Conservation (phyloP, 2,888 invertebrate genomes). For the Drosophila pseudotakahashii region DNA sequence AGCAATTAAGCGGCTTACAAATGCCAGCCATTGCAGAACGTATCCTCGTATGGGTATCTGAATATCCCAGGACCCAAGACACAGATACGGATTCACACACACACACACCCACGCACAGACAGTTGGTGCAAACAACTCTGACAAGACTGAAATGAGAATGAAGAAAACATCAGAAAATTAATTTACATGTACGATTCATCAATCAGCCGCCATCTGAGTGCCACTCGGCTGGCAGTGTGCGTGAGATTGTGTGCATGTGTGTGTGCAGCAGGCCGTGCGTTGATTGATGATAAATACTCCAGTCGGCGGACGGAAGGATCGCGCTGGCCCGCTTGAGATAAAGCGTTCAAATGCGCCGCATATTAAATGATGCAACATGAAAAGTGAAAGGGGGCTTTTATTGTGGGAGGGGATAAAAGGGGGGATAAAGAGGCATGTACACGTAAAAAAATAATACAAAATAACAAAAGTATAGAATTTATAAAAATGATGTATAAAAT, state of each 20-base stretch:
- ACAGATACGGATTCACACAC: not conserved
- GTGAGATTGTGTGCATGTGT: constrained; percentile 10
- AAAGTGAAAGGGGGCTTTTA: constrained; percentile 60
- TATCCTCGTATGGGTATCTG: constrained; percentile 24
- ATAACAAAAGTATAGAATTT: too few species aligned
- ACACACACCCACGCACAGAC: constrained; percentile 15
- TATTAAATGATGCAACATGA: constrained; percentile 79
- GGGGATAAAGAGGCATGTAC: not conserved
- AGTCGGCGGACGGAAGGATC: constrained; percentile 33
- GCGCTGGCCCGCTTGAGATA: constrained; percentile 66
- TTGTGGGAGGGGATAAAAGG: not conserved
- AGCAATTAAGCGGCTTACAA: constrained; percentile 81
- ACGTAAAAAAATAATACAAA: not conserved
- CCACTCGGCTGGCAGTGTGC: not conserved
- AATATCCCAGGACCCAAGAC: constrained; percentile 18
- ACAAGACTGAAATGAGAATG: constrained; percentile 70
- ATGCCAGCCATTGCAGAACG: constrained; percentile 53
- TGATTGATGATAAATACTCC: constrained; percentile 79
- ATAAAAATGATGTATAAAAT: too few species aligned
- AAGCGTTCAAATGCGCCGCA: constrained; percentile 77
- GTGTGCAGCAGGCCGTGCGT: constrained; percentile 63
- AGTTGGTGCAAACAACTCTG: constrained; percentile 63
- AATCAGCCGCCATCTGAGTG: constrained; percentile 62
- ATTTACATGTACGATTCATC: constrained; percentile 81
- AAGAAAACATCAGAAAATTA: constrained; percentile 78